These are phyloP conservation scores for Chymomyza caudatula DNA, from an alignment of 2,888 invertebrate species.

Conservation along the genomic window DNA sequence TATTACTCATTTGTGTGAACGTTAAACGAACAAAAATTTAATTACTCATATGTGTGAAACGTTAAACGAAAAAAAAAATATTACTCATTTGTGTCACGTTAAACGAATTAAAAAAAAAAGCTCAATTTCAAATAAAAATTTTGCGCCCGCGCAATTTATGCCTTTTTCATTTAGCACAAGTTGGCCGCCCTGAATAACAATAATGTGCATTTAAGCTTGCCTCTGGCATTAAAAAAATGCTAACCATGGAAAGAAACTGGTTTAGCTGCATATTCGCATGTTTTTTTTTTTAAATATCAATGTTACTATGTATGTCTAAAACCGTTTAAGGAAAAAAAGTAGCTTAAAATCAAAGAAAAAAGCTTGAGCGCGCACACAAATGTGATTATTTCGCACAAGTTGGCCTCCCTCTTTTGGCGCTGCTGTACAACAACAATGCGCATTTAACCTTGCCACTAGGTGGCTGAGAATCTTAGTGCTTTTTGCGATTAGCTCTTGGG, in stretches of 20 bases:
- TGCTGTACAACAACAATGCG: constrained; percentile 3
- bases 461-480: constrained; percentile 33
- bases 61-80: constrained; percentile 26
- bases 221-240: too few species aligned
- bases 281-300: too few species aligned
- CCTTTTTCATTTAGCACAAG: background rate
- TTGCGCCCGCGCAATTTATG: constrained; percentile 1
- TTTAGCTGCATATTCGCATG: too few species aligned
- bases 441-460: constrained; percentile 37
- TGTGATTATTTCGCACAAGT: constrained; percentile 14
- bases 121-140: constrained; percentile 23
- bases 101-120: constrained; percentile 32
- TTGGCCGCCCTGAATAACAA: constrained; percentile 33
- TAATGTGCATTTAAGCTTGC: constrained; percentile 32
- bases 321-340: too few species aligned
- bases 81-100: background rate
- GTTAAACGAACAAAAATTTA: constrained; percentile 36
- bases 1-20: constrained; percentile 10
- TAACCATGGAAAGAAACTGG: too few species aligned
- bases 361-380: background rate
- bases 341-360: background rate
- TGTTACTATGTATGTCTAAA: too few species aligned
- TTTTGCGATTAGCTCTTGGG: constrained; percentile 46
- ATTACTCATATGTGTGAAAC: too few species aligned
- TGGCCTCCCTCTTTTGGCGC: constrained; percentile 34